Evolutionary conservation across 2,113 vertebrate species (phyloP).

Genomic region (Ovis canadensis): DNA sequence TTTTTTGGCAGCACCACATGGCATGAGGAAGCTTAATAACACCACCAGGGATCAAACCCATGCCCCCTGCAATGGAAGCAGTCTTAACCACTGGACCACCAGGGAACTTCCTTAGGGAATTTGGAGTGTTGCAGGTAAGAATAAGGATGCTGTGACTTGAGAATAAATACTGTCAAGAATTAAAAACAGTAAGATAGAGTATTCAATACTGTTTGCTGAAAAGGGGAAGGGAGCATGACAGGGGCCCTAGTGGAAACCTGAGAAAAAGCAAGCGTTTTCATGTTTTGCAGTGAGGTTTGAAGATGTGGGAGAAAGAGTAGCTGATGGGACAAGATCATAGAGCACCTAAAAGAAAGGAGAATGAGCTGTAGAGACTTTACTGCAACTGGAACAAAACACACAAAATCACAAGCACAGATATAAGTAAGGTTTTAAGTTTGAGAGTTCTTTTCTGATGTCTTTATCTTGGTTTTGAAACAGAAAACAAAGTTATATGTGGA

Average conservation of each 20-base stretch:
- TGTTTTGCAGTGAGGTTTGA: not conserved
- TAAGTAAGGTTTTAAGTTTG: not conserved
- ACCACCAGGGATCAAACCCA: not conserved
- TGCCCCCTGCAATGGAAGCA: not conserved
- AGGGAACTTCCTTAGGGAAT: not conserved
- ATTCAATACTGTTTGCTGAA: not conserved
- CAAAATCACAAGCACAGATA: not conserved
- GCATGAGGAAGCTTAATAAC: not conserved
- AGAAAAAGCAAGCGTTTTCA: not conserved
- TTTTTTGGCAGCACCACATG: not conserved
- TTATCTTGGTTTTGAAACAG: not conserved
- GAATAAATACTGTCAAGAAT: not conserved
- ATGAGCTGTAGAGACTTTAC: accelerated
- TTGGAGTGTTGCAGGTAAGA: not conserved
- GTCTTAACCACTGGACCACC: not conserved
- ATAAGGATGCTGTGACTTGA: not conserved
- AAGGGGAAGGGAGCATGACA: not conserved
- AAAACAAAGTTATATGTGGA: not conserved
- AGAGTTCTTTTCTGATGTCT: not conserved
- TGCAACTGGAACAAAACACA: not conserved
- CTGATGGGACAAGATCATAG: not conserved
- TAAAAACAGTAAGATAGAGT: not conserved
- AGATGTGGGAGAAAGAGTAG: not conserved
- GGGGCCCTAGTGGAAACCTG: not conserved
- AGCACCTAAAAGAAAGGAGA: not conserved